A percentile compares a stretch with the other conserved stretches of the same genome.
Evolutionary conservation across 2,888 invertebrate species (phyloP).

Genomic region (Tachystola acroxantha): DNA sequence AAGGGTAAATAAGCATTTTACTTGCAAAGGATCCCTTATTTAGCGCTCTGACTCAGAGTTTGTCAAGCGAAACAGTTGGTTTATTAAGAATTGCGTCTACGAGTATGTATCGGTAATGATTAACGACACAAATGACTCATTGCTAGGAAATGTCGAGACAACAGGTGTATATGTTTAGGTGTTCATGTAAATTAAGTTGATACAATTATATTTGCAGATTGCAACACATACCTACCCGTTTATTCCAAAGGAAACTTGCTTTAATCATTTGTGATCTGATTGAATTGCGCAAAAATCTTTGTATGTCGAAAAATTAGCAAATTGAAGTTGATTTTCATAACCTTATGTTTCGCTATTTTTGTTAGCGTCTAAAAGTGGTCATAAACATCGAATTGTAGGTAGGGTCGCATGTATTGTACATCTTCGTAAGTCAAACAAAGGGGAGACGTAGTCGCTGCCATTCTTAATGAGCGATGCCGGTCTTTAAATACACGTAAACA

Average conservation of each 20-base stretch:
- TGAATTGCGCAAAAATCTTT: no score
- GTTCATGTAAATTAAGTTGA: slow-evolving; percentile 48
- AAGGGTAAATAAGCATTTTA: slow-evolving; percentile 58
- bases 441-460: slow-evolving; percentile 19
- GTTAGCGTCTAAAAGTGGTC: no score
- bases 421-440: slow-evolving; percentile 21
- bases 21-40: slow-evolving; percentile 63
- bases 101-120: slow-evolving; percentile 33
- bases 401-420: slow-evolving; percentile 4
- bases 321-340: no score
- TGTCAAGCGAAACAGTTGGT: slow-evolving; percentile 41
- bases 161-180: slow-evolving; percentile 47
- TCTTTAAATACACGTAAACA: slow-evolving; percentile 47
- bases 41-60: slow-evolving; percentile 57
- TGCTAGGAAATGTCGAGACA: slow-evolving; percentile 47
- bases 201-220: slow-evolving; percentile 48
- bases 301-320: no score
- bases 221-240: no score
- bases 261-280: no score
- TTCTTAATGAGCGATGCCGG: slow-evolving; percentile 13
- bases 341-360: no score
- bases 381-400: no score
- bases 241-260: no score
- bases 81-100: slow-evolving; percentile 35
- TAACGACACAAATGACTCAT: slow-evolving; percentile 44